A percentile compares a stretch with the other conserved stretches of the same genome.
Conservation (phyloP, 1,140 invertebrate genomes). For the Zaprionus camerounensis region DNA sequence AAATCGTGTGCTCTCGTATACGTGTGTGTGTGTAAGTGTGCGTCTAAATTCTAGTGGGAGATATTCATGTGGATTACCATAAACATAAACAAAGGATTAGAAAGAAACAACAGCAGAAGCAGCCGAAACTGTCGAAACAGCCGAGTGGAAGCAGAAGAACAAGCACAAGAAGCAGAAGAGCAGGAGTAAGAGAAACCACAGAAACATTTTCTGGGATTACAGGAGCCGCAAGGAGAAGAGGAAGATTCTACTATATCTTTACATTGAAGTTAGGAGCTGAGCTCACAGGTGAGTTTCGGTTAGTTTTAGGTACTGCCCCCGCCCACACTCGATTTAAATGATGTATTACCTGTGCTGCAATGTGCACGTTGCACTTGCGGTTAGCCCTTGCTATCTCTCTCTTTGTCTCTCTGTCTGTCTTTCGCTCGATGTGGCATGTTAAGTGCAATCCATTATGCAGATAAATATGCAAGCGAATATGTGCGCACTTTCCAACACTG, state of each 20-base stretch:
- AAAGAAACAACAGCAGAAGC: slow-evolving; percentile 44
- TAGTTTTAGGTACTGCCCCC: not conserved
- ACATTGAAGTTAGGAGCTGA: slow-evolving; percentile 19
- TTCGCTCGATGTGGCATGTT: slow-evolving; percentile 69
- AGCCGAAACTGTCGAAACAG: not conserved
- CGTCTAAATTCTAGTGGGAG: slow-evolving; percentile 34
- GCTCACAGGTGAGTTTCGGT: slow-evolving; percentile 59
- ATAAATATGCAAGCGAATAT: slow-evolving; percentile 52
- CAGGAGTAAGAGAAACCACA: slow-evolving; percentile 24
- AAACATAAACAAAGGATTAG: slow-evolving; percentile 78
- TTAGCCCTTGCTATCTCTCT: slow-evolving; percentile 34
- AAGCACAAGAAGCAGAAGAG: not conserved
- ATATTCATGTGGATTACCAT: slow-evolving; percentile 70
- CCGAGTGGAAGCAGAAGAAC: not conserved
- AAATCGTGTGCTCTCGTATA: slow-evolving; percentile 35
- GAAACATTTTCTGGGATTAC: slow-evolving; percentile 48
- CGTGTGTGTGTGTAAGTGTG: slow-evolving; percentile 17
- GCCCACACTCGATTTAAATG: slow-evolving; percentile 53
- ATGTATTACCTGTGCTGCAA: slow-evolving; percentile 59
- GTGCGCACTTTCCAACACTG: slow-evolving; percentile 5
- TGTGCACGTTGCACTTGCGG: slow-evolving; percentile 62
- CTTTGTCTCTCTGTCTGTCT: not conserved
- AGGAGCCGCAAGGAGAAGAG: slow-evolving; percentile 17
- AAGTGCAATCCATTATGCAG: slow-evolving; percentile 82
- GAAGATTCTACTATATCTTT: slow-evolving; percentile 13